Percentiles rank a stretch among this genome's conserved stretches.
phyloP scores from a whole-genome alignment of 2,888 invertebrate genomes.

The Zygothrica quintamaculata region DNA sequence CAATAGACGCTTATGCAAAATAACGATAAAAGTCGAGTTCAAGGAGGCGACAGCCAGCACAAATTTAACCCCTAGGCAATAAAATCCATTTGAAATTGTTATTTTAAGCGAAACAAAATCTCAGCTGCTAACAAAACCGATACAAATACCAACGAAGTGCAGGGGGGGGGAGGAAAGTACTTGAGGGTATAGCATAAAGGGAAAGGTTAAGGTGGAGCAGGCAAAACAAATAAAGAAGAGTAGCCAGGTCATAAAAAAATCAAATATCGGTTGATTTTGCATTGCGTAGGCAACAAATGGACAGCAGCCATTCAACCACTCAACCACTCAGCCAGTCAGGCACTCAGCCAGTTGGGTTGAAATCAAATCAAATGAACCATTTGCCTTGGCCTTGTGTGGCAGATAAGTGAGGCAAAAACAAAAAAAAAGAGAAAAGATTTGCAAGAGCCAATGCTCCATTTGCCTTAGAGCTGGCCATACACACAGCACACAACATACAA shows the following conservation, averaged over 20 bases:
- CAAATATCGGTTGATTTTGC: conserved; percentile 70
- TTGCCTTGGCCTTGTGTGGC: conserved; percentile 32
- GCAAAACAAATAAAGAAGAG: conserved; percentile 48
- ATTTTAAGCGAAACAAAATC: conserved; percentile 73
- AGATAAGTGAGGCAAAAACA: conserved; percentile 50
- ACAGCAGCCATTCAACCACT: conserved; percentile 34
- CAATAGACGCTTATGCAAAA: conserved; percentile 77
- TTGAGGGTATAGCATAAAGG: conserved; percentile 27
- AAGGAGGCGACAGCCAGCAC: conserved; percentile 44
- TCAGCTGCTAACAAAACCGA: conserved; percentile 31
- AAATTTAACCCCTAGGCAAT: conserved; percentile 76
- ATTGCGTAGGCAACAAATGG: conserved; percentile 54
- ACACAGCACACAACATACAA: too few relatives aligned
- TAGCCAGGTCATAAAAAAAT: conserved; percentile 74
- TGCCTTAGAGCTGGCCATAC: conserved; percentile 36
- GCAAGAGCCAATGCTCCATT: conserved; percentile 33
- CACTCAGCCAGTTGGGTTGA: conserved; percentile 10
- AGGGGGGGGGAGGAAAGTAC: conserved; percentile 9
- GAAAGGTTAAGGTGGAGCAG: conserved; percentile 10
- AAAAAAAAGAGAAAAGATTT: conserved; percentile 30
- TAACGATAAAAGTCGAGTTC: conserved; percentile 57
- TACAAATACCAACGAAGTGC: too few relatives aligned
- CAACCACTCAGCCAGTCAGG: conserved; percentile 15
- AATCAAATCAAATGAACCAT: conserved; percentile 60
- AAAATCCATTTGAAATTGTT: conserved; percentile 81